A percentile compares a stretch with the other conserved stretches of the same genome.
Conservation (phyloP, 2,797 vertebrate species). For the Lutjanus campechanus region DNA sequence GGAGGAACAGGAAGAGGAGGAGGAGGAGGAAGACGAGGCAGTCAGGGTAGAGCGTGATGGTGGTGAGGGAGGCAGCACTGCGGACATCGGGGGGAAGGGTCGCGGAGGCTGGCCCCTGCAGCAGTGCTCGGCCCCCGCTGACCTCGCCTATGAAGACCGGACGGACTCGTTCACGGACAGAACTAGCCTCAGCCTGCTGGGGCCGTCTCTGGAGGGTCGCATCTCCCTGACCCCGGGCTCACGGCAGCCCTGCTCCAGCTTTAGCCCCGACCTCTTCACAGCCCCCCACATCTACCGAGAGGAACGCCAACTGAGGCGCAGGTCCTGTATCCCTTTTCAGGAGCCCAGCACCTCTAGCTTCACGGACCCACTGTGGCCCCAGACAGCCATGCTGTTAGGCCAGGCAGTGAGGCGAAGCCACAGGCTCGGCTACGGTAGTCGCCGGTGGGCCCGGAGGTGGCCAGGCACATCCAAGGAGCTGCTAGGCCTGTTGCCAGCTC, state of each 20-base stretch:
- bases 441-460: slow-evolving; percentile 65
- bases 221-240: slow-evolving; percentile 85
- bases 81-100: slow-evolving; percentile 92
- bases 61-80: slow-evolving; percentile 85
- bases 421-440: slow-evolving; percentile 54
- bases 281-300: slow-evolving; percentile 58
- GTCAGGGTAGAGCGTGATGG: slow-evolving; percentile 84
- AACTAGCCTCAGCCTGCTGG: slow-evolving; percentile 93
- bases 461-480: slow-evolving; percentile 67
- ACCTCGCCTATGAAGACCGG: slow-evolving; percentile 95
- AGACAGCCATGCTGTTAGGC: slow-evolving; percentile 78
- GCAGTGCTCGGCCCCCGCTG: slow-evolving; percentile 96
- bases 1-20: slow-evolving; percentile 77
- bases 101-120: slow-evolving; percentile 95
- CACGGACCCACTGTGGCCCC: slow-evolving; percentile 81
- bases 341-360: slow-evolving; percentile 60
- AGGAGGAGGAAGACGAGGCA: slow-evolving; percentile 78
- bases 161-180: slow-evolving; percentile 99
- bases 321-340: slow-evolving; percentile 70
- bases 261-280: slow-evolving; percentile 76
- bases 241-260: slow-evolving; percentile 78
- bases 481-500: slow-evolving; percentile 53
- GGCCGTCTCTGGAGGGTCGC: slow-evolving; percentile 87
- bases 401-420: slow-evolving; percentile 71
- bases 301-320: slow-evolving; percentile 58